Conservation (phyloP, 2,797 vertebrate genomes). For the Sciurus vulgaris region DNA sequence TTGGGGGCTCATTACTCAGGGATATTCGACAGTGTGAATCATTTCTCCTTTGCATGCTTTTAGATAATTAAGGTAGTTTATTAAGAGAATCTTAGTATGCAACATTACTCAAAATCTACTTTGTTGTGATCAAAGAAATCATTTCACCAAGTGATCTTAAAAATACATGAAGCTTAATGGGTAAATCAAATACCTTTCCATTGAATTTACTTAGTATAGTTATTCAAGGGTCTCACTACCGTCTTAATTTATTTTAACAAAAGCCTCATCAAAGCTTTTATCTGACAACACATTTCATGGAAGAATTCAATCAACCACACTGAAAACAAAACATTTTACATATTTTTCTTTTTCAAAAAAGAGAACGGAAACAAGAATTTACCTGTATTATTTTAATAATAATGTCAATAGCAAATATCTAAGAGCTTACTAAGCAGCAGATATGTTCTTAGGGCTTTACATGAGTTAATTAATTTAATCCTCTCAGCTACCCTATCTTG, state of each 20-base stretch:
- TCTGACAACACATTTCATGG: neutral
- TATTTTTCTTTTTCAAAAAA: neutral
- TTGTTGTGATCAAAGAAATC: constrained; percentile 20
- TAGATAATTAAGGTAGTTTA: neutral
- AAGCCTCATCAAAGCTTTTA: neutral
- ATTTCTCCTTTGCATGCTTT: neutral
- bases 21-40: neutral
- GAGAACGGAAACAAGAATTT: neutral
- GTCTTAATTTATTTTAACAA: neutral
- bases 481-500: neutral
- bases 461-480: neutral
- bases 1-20: neutral
- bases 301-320: neutral
- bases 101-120: neutral
- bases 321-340: neutral
- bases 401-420: neutral
- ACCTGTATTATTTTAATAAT: neutral
- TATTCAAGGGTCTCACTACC: neutral
- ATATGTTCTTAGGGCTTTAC: neutral
- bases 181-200: neutral
- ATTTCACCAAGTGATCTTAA: constrained; percentile 31
- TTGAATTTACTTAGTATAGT: neutral
- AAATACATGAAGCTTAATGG: neutral
- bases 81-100: neutral
- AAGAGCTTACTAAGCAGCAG: neutral